Conservation (phyloP, 2,797 vertebrate species). For the Cryptoblepharus egeriae region DNA sequence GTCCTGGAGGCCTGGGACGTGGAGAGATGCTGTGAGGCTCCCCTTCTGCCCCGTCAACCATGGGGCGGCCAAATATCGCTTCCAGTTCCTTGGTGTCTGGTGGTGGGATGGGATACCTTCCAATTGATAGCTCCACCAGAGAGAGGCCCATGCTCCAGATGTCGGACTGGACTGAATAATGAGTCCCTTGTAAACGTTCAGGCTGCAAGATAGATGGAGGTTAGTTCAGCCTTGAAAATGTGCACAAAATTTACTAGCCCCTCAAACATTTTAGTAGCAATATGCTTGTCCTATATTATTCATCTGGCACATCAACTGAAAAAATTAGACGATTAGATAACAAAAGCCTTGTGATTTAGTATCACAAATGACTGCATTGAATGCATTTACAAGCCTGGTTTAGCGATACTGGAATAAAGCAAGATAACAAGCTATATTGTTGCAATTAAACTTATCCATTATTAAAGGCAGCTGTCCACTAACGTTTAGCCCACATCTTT, state of each 20-base stretch:
- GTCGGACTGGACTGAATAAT: conserved; percentile 98
- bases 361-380: not conserved
- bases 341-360: not conserved
- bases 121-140: conserved; percentile 94
- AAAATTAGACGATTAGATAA: too few relatives aligned
- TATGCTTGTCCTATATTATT: too few relatives aligned
- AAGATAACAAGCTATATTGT: too few relatives aligned
- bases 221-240: not conserved
- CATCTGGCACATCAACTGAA: not conserved
- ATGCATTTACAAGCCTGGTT: not conserved
- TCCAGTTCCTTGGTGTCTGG: conserved; percentile 96
- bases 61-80: conserved; percentile 89
- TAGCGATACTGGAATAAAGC: too few relatives aligned
- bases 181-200: conserved; percentile 97
- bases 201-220: conserved; percentile 79
- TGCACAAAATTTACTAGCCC: not conserved
- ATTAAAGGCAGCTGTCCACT: too few relatives aligned
- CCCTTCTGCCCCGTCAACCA: conserved; percentile 86
- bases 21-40: conserved; percentile 87
- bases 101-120: conserved; percentile 96
- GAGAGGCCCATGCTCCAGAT: conserved; percentile 99
- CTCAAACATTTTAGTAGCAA: not conserved
- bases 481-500: too few relatives aligned
- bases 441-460: too few relatives aligned
- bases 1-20: conserved; percentile 89